Conservation (phyloP, 1,140 invertebrate genomes). For the Lucilia sericata region DNA sequence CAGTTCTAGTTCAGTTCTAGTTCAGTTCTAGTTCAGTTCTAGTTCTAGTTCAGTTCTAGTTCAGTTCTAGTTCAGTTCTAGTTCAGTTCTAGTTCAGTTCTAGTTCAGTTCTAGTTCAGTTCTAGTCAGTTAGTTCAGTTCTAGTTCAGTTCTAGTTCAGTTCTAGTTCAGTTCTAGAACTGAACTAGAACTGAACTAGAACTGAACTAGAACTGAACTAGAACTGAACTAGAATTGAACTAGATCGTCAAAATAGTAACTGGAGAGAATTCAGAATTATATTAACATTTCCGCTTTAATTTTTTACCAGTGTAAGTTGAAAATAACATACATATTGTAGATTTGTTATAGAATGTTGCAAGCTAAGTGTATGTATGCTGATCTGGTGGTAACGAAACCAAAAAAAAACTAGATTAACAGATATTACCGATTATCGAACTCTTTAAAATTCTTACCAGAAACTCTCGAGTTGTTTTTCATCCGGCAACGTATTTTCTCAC, state of each 20-base stretch:
- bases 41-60: too few species aligned
- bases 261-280: neutral
- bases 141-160: too few species aligned
- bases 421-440: constrained; percentile 64
- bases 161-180: neutral
- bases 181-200: too few species aligned
- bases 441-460: constrained; percentile 68
- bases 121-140: too few species aligned
- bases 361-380: neutral
- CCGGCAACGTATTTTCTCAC: constrained; percentile 17
- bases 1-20: too few species aligned
- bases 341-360: constrained; percentile 11
- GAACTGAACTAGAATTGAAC: neutral
- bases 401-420: constrained; percentile 21
- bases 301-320: neutral
- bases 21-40: too few species aligned
- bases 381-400: neutral
- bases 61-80: too few species aligned
- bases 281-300: too few species aligned
- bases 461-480: constrained; percentile 10
- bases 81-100: too few species aligned
- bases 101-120: neutral
- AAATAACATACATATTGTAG: neutral
- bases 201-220: too few species aligned
- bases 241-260: too few species aligned